Conservation (phyloP, 2,797 vertebrate species). For the Hydrocynus forskahlii region DNA sequence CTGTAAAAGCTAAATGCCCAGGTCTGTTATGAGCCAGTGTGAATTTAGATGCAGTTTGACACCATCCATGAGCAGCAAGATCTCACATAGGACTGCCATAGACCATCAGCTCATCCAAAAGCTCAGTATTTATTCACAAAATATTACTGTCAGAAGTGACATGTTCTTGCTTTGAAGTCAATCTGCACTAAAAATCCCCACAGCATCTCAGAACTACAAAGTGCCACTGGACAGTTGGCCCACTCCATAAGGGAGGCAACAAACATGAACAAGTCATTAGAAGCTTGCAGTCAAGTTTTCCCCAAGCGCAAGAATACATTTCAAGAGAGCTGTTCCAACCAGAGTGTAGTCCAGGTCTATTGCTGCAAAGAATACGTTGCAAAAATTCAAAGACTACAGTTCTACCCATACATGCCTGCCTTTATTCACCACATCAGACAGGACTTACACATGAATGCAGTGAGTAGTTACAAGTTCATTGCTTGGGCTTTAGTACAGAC, state of each 20-base stretch:
- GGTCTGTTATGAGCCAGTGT: neutral
- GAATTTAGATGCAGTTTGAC: slow-evolving; percentile 2
- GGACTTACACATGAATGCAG: slow-evolving; percentile 75
- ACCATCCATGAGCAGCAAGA: slow-evolving; percentile 17
- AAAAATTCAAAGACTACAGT: slow-evolving; percentile 26
- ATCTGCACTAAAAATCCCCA: slow-evolving; percentile 73
- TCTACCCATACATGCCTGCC: slow-evolving; percentile 71
- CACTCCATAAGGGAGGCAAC: neutral
- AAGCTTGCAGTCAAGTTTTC: neutral
- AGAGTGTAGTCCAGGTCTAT: slow-evolving; percentile 15
- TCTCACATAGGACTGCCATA: slow-evolving; percentile 32
- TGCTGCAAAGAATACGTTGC: slow-evolving; percentile 33
- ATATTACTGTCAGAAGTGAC: slow-evolving; percentile 1
- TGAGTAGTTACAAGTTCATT: slow-evolving; percentile 47
- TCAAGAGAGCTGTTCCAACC: slow-evolving; percentile 13
- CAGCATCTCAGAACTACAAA: slow-evolving; percentile 20
- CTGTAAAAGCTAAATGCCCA: neutral
- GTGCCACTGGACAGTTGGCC: slow-evolving; percentile 2
- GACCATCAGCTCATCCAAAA: slow-evolving; percentile 26
- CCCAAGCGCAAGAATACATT: slow-evolving; percentile 25
- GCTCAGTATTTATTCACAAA: slow-evolving; percentile 15
- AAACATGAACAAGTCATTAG: slow-evolving; percentile 13
- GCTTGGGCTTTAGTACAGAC: slow-evolving; percentile 76
- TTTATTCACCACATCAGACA: slow-evolving; percentile 71
- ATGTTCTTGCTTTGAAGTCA: slow-evolving; percentile 57